Evolutionary conservation across 30 jellyfish, hydroid and myxozoan species (phyloP), one percentile per base, ranked within the genome.

Genomic region (Sanderia malayensis): DNA sequence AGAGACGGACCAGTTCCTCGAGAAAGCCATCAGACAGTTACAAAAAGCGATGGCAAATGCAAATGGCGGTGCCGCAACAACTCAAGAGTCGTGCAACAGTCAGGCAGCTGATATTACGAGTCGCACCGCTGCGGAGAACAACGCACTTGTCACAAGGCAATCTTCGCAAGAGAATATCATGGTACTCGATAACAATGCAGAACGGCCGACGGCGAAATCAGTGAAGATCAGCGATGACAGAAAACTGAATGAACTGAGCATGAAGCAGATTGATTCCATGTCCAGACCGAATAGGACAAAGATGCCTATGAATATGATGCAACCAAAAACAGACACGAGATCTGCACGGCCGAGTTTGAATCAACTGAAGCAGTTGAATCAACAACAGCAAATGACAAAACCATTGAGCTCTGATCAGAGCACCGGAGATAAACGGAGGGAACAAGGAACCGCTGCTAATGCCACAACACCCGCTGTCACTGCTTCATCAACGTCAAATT

Each of bases 261-360:
- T 84, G 91, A 85, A 71, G 30, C 95, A 84, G 44, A 70, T 92
- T 27, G 95, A 76, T 69, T 73, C 86, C 6, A 83, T 92, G 96
- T 69, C 85, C 31, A 78, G 92, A 31, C 55, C 87, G 13, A 53
- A 67, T 17, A 61, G 76, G 22, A 41, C 65, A n/a, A 81, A 74
- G 74, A 21, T 74, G 44, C 79, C 47, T n/a, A 73, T 32, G 70
- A 84, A 86, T 20, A 65, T 66, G 70, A 45, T 49, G 79, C 52
- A 52, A 27, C 60, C 80, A 67, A 92, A 92, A 49, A 55, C 93
- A 3, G 96, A 92, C 60, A 72, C 77, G 9, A 85, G 79, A 31
- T 77, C 63, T n/a, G 22, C 95, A 7, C 84, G 92, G 67, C 98
- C 95, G 19, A 83, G 95, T n/a, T 61, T 92, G 27, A 92, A 92